phyloP scores from a whole-genome alignment of 2,888 invertebrate species.

The Catocala sponsa region DNA sequence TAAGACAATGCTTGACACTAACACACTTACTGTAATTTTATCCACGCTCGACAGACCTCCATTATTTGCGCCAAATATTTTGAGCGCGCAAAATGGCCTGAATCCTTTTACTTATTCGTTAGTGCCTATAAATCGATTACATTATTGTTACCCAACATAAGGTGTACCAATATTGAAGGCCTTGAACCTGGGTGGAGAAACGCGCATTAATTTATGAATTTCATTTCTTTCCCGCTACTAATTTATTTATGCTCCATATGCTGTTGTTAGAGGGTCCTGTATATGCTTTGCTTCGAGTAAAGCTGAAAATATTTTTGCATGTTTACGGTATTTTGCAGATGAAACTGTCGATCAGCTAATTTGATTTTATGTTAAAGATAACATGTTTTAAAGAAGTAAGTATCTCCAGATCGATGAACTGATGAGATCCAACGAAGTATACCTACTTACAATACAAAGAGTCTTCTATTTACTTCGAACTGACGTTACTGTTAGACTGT shows the following conservation, averaged over 20 bases:
- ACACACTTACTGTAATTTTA: too few relatives aligned
- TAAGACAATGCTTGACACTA: too few relatives aligned
- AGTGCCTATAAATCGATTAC: constrained; percentile 3
- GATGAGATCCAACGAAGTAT: too few relatives aligned
- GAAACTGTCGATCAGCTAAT: too few relatives aligned
- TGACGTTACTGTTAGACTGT: too few relatives aligned
- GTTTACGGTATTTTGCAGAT: too few relatives aligned
- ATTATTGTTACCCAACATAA: background rate
- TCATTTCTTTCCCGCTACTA: constrained; percentile 15
- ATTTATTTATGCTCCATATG: constrained; percentile 15
- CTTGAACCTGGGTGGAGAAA: constrained; percentile 3
- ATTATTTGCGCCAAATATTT: constrained; percentile 2
- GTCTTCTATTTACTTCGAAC: too few relatives aligned
- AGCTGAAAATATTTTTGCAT: background rate
- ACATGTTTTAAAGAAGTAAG: too few relatives aligned
- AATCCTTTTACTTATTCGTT: constrained; percentile 3
- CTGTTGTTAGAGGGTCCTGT: background rate
- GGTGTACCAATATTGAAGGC: background rate
- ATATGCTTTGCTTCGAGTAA: background rate
- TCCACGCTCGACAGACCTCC: too few relatives aligned
- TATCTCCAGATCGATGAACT: too few relatives aligned
- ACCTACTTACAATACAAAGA: too few relatives aligned
- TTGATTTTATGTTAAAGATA: too few relatives aligned
- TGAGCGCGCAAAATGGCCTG: background rate
- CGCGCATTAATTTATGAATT: constrained; percentile 18